These are phyloP conservation scores for Talpa occidentalis DNA, from an alignment of 2,113 vertebrate genomes.

Conservation along the genomic window DNA sequence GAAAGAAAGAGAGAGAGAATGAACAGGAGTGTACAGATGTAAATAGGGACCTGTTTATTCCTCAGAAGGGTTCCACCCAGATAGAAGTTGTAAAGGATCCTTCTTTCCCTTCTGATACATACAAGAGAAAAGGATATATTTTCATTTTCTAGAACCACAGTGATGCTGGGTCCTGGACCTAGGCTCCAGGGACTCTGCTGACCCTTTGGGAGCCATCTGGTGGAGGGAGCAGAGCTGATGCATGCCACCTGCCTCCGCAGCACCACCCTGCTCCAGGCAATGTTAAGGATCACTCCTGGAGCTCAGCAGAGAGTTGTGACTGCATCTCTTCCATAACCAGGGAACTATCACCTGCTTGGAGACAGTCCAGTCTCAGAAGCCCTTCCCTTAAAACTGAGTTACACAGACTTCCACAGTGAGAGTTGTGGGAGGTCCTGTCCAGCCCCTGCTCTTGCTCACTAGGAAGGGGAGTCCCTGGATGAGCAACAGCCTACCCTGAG, in stretches of 20 bases:
- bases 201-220: not conserved
- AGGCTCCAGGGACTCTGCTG: not conserved
- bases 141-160: not conserved
- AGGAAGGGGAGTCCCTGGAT: not conserved
- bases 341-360: not conserved
- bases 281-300: not conserved
- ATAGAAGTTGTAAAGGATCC: not conserved
- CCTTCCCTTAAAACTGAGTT: not conserved
- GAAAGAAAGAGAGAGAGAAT: not conserved
- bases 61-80: not conserved
- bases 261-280: fast-evolving
- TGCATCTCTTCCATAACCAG: not conserved
- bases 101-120: not conserved
- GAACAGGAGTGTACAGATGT: not conserved
- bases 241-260: fast-evolving
- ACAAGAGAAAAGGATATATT: not conserved
- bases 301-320: not conserved
- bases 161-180: not conserved
- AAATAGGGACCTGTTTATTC: not conserved
- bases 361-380: not conserved
- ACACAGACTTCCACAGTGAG: not conserved
- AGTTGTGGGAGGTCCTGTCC: not conserved
- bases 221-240: not conserved
- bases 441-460: not conserved
- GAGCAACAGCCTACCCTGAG: not conserved